Percentiles rank a stretch among this genome's conserved stretches.
phyloP scores from a whole-genome alignment of 2,888 invertebrate species.

The Neoscelio sp. region DNA sequence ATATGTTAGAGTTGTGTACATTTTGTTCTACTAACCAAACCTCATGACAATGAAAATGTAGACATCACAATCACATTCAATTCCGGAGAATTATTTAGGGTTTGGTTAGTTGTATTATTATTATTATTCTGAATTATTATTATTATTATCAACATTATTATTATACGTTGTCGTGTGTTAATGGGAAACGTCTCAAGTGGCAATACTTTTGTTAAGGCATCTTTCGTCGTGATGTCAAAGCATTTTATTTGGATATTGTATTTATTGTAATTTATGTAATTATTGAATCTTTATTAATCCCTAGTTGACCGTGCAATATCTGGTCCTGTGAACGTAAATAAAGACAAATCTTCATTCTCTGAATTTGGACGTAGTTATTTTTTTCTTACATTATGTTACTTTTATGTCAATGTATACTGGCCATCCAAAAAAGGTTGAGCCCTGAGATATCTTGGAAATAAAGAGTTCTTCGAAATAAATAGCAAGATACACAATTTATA shows the following conservation, averaged over 20 bases:
- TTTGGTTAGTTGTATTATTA: constrained; percentile 40
- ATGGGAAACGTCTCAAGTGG: constrained; percentile 38
- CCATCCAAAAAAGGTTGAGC: too few relatives aligned
- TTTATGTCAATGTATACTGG: too few relatives aligned
- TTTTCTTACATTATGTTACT: too few relatives aligned
- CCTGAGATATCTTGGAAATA: too few relatives aligned
- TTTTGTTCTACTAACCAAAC: too few relatives aligned
- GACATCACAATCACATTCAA: neutral
- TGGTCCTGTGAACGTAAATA: constrained; percentile 59
- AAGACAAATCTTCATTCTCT: constrained; percentile 51
- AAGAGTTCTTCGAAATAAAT: too few relatives aligned
- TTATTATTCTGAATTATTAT: constrained; percentile 37
- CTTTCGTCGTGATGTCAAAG: constrained; percentile 13
- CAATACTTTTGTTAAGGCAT: constrained; percentile 30
- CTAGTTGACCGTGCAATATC: constrained; percentile 56
- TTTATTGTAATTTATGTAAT: constrained; percentile 62
- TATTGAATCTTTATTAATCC: constrained; percentile 52
- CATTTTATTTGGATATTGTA: constrained; percentile 57
- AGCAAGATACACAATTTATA: too few relatives aligned
- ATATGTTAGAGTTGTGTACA: too few relatives aligned
- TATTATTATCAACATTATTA: constrained; percentile 26
- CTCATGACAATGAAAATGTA: too few relatives aligned
- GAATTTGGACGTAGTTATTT: too few relatives aligned
- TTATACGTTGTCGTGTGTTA: constrained; percentile 61
- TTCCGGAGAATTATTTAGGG: too few relatives aligned